Percentiles rank a stretch among this genome's conserved stretches.
Evolutionary conservation across 2,888 invertebrate genomes (phyloP).

Genomic region (Ennomos quercinarius): DNA sequence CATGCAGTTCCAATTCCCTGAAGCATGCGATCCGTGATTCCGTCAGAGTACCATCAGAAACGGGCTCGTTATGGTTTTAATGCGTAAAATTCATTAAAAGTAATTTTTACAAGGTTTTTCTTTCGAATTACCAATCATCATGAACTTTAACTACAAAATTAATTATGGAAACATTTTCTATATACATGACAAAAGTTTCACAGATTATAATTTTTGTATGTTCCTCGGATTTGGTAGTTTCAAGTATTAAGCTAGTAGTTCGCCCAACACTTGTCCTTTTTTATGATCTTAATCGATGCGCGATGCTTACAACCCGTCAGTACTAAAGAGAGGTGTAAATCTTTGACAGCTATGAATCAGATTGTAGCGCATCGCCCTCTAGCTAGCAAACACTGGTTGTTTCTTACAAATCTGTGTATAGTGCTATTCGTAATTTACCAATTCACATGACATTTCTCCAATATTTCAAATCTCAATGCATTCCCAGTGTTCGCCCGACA

Average conservation of each 20-base stretch:
- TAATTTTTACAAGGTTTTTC: conserved; percentile 3
- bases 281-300: conserved; percentile 43
- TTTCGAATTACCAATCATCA: background rate
- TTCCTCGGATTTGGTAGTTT: background rate
- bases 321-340: conserved; percentile 56
- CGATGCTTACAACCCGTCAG: conserved; percentile 62
- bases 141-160: background rate
- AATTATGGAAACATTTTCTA: background rate
- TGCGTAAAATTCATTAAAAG: background rate
- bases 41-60: conserved; percentile 24
- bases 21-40: conserved; percentile 44
- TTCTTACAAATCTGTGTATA: conserved; percentile 42
- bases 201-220: background rate
- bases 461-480: conserved; percentile 68
- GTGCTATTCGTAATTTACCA: conserved; percentile 41
- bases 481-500: conserved; percentile 52
- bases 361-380: conserved; percentile 46
- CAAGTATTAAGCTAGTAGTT: conserved; percentile 9
- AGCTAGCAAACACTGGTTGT: conserved; percentile 64
- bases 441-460: conserved; percentile 46
- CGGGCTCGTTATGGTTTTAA: conserved; percentile 7
- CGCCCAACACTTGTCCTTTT: conserved; percentile 45
- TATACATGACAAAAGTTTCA: background rate
- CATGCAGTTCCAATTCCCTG: conserved; percentile 72
- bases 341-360: conserved; percentile 22